phyloP scores from a whole-genome alignment of 1,140 invertebrate genomes.

The Ctenoplectra terminalis region DNA sequence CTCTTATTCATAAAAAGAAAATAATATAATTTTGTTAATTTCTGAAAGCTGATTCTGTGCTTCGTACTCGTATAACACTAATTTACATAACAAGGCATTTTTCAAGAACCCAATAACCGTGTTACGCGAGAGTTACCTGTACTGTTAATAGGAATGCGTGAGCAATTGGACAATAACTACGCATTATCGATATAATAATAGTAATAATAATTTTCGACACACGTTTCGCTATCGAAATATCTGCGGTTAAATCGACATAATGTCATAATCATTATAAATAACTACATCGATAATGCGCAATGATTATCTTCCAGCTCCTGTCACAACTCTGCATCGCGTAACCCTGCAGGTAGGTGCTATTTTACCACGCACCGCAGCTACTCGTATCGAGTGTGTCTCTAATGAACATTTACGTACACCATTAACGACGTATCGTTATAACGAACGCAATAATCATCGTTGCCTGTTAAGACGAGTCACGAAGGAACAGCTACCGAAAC shows the following conservation, averaged over 20 bases:
- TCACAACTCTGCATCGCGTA: constrained; percentile 1
- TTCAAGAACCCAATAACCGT: no score
- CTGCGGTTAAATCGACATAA: background rate
- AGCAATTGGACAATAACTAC: background rate
- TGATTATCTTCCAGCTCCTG: background rate
- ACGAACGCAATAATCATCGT: background rate
- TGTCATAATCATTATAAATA: background rate
- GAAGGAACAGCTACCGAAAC: background rate
- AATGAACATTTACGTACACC: background rate
- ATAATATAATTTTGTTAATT: no score
- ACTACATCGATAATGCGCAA: constrained; percentile 3
- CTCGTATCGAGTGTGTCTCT: background rate
- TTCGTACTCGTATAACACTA: no score
- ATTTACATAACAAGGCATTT: no score
- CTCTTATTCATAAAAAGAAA: no score
- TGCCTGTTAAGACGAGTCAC: background rate
- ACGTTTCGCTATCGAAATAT: background rate
- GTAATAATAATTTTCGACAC: background rate
- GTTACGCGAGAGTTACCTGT: no score
- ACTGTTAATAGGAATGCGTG: no score
- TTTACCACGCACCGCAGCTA: background rate
- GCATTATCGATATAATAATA: background rate
- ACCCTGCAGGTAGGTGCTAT: background rate
- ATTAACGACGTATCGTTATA: constrained; percentile 12
- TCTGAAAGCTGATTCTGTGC: no score